These are phyloP conservation scores for Congeria kusceri DNA, from an alignment of 2,888 invertebrate species.

Conservation along the genomic window DNA sequence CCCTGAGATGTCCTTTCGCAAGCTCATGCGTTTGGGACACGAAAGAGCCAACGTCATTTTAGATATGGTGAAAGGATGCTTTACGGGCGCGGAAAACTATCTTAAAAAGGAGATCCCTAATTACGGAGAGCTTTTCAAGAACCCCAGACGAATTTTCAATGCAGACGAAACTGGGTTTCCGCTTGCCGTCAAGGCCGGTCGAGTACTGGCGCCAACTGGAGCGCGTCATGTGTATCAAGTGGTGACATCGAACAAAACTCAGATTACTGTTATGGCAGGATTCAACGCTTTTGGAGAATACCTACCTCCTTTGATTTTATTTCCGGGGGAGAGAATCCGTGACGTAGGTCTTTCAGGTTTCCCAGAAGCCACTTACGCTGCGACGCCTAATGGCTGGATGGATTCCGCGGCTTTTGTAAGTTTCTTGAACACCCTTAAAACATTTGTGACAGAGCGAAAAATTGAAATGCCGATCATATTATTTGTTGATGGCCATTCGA, in stretches of 20 bases:
- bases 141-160: slow-evolving; percentile 32
- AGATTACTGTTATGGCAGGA: slow-evolving; percentile 50
- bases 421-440: slow-evolving; percentile 17
- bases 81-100: slow-evolving; percentile 1
- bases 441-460: background rate
- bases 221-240: slow-evolving; percentile 35
- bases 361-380: slow-evolving; percentile 41
- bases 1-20: too few species aligned
- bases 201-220: slow-evolving; percentile 26
- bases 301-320: slow-evolving; percentile 38
- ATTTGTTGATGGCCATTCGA: slow-evolving; percentile 52
- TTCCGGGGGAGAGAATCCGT: slow-evolving; percentile 47
- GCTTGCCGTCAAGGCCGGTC: too few species aligned
- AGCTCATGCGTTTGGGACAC: too few species aligned
- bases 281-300: slow-evolving; percentile 47
- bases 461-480: slow-evolving; percentile 27
- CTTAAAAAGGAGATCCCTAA: slow-evolving; percentile 25
- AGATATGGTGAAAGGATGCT: too few species aligned
- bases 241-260: slow-evolving; percentile 26
- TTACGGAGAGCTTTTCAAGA: slow-evolving; percentile 12
- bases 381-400: too few species aligned
- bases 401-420: slow-evolving; percentile 33
- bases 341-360: slow-evolving; percentile 39
- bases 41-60: too few species aligned
- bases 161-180: too few species aligned